These are phyloP conservation scores for Rhinogobio ventralis DNA, from an alignment of 2,797 vertebrate species.

Conservation along the genomic window DNA sequence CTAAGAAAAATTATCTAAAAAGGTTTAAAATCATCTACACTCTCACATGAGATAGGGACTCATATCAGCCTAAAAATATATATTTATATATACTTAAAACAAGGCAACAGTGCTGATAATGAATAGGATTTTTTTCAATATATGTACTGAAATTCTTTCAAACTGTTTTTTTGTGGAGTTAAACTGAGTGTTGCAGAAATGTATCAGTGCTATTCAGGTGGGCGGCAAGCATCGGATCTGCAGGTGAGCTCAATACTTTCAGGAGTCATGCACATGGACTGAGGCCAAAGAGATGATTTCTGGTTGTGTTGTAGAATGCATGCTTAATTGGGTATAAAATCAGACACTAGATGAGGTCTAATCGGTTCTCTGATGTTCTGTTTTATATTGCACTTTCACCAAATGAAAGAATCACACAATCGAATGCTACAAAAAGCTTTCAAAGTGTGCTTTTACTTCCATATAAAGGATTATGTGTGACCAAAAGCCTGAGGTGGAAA, in stretches of 20 bases:
- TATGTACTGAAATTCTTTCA: neutral
- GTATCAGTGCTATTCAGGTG: constrained; percentile 12
- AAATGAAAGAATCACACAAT: constrained; percentile 23
- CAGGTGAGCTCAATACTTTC: constrained; percentile 25
- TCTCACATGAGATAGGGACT: no score
- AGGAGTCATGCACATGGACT: neutral
- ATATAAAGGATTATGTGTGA: constrained; percentile 48
- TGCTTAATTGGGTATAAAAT: constrained; percentile 29
- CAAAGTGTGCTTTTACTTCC: constrained; percentile 26
- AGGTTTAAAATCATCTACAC: no score
- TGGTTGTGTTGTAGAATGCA: neutral
- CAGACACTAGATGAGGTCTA: constrained; percentile 1
- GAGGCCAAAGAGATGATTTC: constrained; percentile 14
- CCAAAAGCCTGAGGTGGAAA: constrained; percentile 45
- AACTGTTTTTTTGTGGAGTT: neutral
- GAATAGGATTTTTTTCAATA: neutral
- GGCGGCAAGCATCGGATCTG: constrained; percentile 7
- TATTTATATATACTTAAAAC: neutral
- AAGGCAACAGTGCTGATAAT: neutral
- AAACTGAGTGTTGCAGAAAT: neutral
- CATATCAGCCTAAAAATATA: no score
- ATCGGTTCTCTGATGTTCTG: constrained; percentile 22
- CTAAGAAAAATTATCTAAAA: no score
- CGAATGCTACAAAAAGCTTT: constrained; percentile 33
- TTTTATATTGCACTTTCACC: constrained; percentile 8